These are phyloP conservation scores for Craseonycteris thonglongyai DNA, from an alignment of 2,113 vertebrate species.

Conservation along the genomic window DNA sequence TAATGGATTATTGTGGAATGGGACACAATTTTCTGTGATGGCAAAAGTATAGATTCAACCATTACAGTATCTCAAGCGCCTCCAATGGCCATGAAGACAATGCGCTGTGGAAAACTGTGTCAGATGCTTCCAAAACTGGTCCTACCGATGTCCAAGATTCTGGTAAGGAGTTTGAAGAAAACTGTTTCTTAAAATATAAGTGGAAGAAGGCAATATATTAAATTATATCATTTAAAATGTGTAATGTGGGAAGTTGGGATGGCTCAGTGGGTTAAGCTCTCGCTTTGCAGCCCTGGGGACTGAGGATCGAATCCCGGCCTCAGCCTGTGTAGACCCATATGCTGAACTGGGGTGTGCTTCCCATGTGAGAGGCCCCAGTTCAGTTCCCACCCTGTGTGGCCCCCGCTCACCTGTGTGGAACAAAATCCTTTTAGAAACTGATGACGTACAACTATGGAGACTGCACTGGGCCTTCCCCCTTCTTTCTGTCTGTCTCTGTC, in stretches of 20 bases:
- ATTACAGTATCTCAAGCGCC: background rate
- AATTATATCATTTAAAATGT: background rate
- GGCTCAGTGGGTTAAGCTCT: background rate
- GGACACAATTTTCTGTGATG: background rate
- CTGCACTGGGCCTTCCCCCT: too few relatives aligned
- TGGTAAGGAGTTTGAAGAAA: background rate
- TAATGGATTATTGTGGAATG: background rate
- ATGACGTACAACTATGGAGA: too few relatives aligned
- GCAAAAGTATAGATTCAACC: background rate
- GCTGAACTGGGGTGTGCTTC: too few relatives aligned
- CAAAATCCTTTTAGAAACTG: too few relatives aligned
- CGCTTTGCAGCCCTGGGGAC: too few relatives aligned
- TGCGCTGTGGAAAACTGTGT: background rate
- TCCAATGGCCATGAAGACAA: background rate
- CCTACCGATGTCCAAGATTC: background rate
- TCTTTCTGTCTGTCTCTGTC: too few relatives aligned
- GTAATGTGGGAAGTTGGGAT: too few relatives aligned
- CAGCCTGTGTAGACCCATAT: too few relatives aligned
- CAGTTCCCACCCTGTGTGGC: too few relatives aligned
- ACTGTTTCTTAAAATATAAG: background rate
- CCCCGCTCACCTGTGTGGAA: too few relatives aligned
- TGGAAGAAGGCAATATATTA: background rate
- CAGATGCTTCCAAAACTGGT: background rate
- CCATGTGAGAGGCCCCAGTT: too few relatives aligned
- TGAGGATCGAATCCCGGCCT: too few relatives aligned